phyloP scores from a whole-genome alignment of 2,888 invertebrate species.

The Penaeus monodon region DNA sequence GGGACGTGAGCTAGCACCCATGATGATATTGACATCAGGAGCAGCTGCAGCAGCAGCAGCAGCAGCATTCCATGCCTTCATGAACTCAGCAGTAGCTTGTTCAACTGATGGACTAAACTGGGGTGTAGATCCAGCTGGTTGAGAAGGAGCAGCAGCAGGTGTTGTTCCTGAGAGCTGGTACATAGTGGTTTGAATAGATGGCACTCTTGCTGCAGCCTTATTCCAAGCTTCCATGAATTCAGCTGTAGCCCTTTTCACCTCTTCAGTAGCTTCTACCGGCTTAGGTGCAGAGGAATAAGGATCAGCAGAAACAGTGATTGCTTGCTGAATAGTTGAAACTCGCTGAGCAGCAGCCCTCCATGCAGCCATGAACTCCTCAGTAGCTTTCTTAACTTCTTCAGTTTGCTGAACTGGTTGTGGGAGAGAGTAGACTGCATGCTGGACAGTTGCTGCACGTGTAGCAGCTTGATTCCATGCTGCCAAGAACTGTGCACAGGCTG shows the following conservation, averaged over 20 bases:
- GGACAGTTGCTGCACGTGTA: constrained; percentile 30
- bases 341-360: constrained; percentile 44
- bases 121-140: not conserved
- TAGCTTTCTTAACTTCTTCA: constrained; percentile 32
- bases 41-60: constrained; percentile 33
- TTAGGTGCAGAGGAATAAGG: constrained; percentile 9
- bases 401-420: constrained; percentile 23
- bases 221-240: constrained; percentile 25
- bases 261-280: constrained; percentile 22
- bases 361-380: constrained; percentile 40
- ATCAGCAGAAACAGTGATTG: constrained; percentile 14
- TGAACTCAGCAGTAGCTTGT: constrained; percentile 48
- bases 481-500: too few relatives aligned
- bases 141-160: constrained; percentile 5
- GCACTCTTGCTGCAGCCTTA: constrained; percentile 41
- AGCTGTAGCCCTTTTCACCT: constrained; percentile 25
- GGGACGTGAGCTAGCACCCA: too few relatives aligned
- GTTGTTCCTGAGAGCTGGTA: constrained; percentile 32
- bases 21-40: not conserved
- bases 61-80: constrained; percentile 51
- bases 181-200: constrained; percentile 38
- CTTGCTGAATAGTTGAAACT: constrained; percentile 37
- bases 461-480: constrained; percentile 36
- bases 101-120: constrained; percentile 30
- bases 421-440: constrained; percentile 26